Evolutionary conservation across 2,113 vertebrate species (phyloP).

Genomic region (Ciconia boyciana): DNA sequence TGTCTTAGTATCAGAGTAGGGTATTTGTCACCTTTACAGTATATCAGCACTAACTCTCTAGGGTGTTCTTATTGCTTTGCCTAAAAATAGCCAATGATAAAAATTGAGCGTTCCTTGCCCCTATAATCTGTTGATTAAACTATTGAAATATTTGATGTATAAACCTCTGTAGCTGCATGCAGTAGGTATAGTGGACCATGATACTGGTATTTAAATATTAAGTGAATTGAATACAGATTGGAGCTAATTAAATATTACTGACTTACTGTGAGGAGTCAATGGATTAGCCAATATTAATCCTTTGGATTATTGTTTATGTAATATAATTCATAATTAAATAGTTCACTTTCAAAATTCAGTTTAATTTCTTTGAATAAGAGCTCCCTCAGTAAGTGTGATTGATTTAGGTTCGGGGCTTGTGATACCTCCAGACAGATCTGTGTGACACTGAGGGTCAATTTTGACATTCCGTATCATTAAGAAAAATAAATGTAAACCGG

Average conservation of each 20-base stretch:
- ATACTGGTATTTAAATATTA: not conserved
- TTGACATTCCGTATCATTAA: not conserved
- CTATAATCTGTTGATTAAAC: not conserved
- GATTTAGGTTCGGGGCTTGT: not conserved
- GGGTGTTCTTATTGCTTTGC: not conserved
- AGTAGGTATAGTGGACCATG: not conserved
- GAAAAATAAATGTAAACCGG: not conserved
- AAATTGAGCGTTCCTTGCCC: not conserved
- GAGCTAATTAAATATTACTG: not conserved
- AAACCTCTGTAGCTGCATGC: not conserved
- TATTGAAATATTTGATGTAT: not conserved
- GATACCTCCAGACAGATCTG: not conserved
- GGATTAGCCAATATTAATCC: not conserved
- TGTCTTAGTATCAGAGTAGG: not conserved
- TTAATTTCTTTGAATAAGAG: not conserved
- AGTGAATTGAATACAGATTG: not conserved
- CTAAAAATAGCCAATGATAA: not conserved
- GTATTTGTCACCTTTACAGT: not conserved
- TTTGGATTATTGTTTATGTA: not conserved
- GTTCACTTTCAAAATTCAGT: not conserved
- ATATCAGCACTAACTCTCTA: not conserved
- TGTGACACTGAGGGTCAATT: not conserved
- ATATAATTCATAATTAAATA: not conserved
- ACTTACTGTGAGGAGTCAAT: not conserved
- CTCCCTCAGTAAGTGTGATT: not conserved